A percentile compares a stretch with the other conserved stretches of the same genome.
Conservation (phyloP, 1,140 invertebrate species). For the Sycophila sp. region DNA sequence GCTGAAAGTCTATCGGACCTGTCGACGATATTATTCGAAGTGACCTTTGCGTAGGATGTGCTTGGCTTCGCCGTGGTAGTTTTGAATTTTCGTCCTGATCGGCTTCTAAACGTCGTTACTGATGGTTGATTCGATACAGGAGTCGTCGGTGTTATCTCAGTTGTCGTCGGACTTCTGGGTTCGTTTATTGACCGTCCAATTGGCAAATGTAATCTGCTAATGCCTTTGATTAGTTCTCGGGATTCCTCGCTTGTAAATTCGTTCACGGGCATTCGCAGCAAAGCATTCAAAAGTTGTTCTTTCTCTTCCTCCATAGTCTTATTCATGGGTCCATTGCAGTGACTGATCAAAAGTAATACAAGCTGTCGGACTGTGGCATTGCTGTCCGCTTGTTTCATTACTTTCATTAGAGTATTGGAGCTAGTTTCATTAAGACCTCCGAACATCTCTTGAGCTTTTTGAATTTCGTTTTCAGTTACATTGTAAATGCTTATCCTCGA, state of each 20-base stretch:
- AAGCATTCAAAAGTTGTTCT: conserved; percentile 74
- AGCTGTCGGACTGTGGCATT: conserved; percentile 79
- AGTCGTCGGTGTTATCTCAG: conserved; percentile 34
- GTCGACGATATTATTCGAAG: conserved; percentile 48
- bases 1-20: conserved; percentile 50
- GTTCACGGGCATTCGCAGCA: conserved; percentile 71
- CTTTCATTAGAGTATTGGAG: conserved; percentile 77
- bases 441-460: conserved; percentile 78
- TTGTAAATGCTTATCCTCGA: conserved; percentile 42
- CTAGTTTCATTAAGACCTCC: conserved; percentile 79
- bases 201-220: conserved; percentile 55
- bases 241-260: conserved; percentile 58
- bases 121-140: conserved; percentile 45
- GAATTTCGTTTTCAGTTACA: conserved; percentile 65
- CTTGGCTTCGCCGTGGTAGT: conserved; percentile 33
- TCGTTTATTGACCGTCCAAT: conserved; percentile 39
- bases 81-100: conserved; percentile 54
- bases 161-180: conserved; percentile 1
- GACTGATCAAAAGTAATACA: conserved; percentile 79
- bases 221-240: conserved; percentile 52
- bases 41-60: conserved; percentile 1
- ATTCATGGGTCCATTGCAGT: conserved; percentile 73
- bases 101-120: conserved; percentile 60
- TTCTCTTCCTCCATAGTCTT: conserved; percentile 74
- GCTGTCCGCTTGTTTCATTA: conserved; percentile 82